Evolutionary conservation across 2,888 invertebrate genomes (phyloP).

Genomic region (Atethmia centrago): DNA sequence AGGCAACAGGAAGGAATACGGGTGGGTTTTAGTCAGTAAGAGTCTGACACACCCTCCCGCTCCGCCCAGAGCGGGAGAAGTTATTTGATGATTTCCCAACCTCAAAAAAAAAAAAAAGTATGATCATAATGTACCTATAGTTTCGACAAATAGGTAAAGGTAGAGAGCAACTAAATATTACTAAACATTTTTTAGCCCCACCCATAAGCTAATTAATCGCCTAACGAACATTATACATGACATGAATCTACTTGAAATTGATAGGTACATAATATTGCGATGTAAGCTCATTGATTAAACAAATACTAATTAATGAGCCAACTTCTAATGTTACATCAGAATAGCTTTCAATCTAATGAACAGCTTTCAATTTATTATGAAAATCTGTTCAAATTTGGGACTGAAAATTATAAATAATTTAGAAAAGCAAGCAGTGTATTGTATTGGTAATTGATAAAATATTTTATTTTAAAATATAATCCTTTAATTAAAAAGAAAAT

Average conservation of each 20-base stretch:
- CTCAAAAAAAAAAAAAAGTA: too few species aligned
- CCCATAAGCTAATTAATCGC: conserved; percentile 43
- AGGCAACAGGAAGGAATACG: too few species aligned
- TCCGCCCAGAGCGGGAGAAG: too few species aligned
- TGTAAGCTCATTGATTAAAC: conserved; percentile 37
- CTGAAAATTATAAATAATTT: neutral
- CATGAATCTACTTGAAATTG: conserved; percentile 29
- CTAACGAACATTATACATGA: conserved; percentile 19
- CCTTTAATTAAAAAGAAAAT: too few species aligned
- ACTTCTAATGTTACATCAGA: conserved; percentile 13
- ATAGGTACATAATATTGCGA: conserved; percentile 9
- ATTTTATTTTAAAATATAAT: neutral
- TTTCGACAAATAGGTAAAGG: neutral
- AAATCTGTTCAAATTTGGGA: neutral
- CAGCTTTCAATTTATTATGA: conserved; percentile 16
- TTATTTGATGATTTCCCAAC: too few species aligned
- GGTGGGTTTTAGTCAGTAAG: too few species aligned
- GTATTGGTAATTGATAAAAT: neutral
- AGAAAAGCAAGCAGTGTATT: neutral
- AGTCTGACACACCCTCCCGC: too few species aligned
- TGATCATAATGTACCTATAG: too few species aligned
- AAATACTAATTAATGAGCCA: conserved; percentile 34
- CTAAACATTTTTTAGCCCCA: neutral
- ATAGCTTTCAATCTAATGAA: conserved; percentile 1
- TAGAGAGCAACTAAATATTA: conserved; percentile 2